Base-by-base conservation (phyloP, 2,797 vertebrate genomes). In the Chlorospingus semifuscus region DNA sequence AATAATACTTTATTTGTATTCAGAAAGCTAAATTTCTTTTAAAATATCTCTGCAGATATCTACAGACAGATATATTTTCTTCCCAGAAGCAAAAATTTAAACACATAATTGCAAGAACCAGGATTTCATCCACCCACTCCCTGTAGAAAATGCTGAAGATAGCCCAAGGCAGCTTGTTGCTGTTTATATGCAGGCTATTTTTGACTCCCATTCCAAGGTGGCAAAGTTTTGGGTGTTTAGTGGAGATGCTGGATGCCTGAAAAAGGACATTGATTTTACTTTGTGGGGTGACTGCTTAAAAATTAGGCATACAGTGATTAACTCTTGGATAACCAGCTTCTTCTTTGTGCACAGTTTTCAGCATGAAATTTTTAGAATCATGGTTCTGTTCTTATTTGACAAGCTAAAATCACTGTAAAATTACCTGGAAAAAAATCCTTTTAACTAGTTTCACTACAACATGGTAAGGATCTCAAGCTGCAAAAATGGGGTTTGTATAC, bases 111-210 rank as follows among this genome's bases (percentile, higher is more conserved):
- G 59, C 70, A 72, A 79, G 90, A 93, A 87, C 12, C 14, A 59
- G 66, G 50, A 47, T 92, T 94, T 93, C 42, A 83, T 89, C 78
- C 42, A 60, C 39, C 52, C 87, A 39, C 75, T 92, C 87, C 50
- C 71, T 56, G 30, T n/a, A 93, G 87, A 92, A 96, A 95, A 89
- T 66, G 63, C 44, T 85, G 84, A 82, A 89, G 89, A 79, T 64
- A 92, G 78, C 81, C 84, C 37, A 56, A 91, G 84, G 87, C 89
- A 70, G 47, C 77, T 85, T 76, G 66, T 87, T 87, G 75, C 89
- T 37, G 37, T 92, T 95, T 95, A 95, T 92, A 85, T 46, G n/a
- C 60, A 50, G 53, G 57, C 36, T 94, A 95, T 95, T 95, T 95
- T 86, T 89, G 82, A 36, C 55, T 94, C 27, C 22, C 29, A 23